Percentiles rank a stretch among this genome's conserved stretches.
Evolutionary conservation across 37 sponge, comb jelly and placozoan species (phyloP).

Genomic region (Oopsacas minuta): DNA sequence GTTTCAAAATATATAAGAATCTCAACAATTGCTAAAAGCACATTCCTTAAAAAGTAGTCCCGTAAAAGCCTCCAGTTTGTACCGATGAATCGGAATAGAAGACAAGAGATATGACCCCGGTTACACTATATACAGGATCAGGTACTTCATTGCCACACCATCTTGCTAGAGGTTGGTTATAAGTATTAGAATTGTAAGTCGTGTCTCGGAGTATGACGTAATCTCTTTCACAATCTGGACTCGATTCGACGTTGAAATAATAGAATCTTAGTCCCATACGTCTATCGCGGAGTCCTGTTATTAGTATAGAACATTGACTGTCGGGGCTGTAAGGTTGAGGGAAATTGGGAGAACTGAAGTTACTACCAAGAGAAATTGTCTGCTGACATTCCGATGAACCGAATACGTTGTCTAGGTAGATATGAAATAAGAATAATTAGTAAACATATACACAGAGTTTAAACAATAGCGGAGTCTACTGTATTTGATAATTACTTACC

Average conservation of each 20-base stretch:
- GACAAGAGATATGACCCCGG: not conserved
- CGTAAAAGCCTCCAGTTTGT: not conserved
- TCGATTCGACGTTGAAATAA: not conserved
- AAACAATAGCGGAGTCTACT: not conserved
- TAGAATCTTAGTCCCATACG: not conserved
- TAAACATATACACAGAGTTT: not conserved
- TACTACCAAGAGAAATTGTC: not conserved
- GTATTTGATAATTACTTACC: not conserved
- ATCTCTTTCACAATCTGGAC: slow-evolving; percentile 5
- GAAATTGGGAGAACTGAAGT: slow-evolving; percentile 8
- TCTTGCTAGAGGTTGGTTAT: not conserved
- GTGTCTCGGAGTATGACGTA: not conserved
- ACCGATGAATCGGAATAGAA: not conserved
- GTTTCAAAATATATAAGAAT: not conserved
- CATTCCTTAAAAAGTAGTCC: not conserved
- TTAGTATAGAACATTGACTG: not conserved
- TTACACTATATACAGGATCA: not conserved
- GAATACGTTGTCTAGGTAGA: not conserved
- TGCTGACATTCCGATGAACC: not conserved
- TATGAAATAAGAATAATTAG: too few species aligned
- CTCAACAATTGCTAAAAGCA: not conserved
- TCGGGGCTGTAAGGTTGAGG: not conserved
- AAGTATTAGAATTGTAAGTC: not conserved
- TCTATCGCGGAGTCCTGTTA: not conserved
- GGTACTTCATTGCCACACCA: not conserved